A percentile compares a stretch with the other conserved stretches of the same genome.
Evolutionary conservation across 2,888 invertebrate genomes (phyloP).

Genomic region (Hypolimnas misippus): DNA sequence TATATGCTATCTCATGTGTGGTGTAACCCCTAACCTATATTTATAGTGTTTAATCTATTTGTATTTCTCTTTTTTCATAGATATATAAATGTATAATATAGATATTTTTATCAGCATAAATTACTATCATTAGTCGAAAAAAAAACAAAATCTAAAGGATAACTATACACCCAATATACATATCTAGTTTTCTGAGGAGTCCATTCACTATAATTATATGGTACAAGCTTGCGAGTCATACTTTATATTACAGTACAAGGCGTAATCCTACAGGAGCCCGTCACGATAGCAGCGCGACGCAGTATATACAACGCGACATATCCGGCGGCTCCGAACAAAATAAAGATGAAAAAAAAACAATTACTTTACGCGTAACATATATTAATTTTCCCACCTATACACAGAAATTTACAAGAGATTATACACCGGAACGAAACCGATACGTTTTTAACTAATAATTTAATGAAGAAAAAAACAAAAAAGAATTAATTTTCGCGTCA

Average conservation of each 20-base stretch:
- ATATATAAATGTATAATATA: conserved; percentile 77
- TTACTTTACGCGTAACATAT: conserved; percentile 74
- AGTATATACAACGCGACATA: conserved; percentile 61
- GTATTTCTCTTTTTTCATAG: conserved; percentile 76
- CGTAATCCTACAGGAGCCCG: conserved; percentile 63
- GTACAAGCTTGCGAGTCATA: conserved; percentile 73
- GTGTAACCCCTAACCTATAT: conserved; percentile 81
- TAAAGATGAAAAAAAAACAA: conserved; percentile 65
- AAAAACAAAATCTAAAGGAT: conserved; percentile 74
- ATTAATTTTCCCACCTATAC: conserved; percentile 82
- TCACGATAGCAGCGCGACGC: conserved; percentile 51
- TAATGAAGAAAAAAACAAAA: conserved; percentile 58
- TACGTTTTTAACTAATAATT: conserved; percentile 63
- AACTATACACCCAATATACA: conserved; percentile 84
- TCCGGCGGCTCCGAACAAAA: conserved; percentile 51
- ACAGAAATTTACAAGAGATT: conserved; percentile 81
- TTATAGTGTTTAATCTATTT: conserved; percentile 82
- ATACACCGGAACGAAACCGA: conserved; percentile 68
- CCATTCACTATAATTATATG: conserved; percentile 72
- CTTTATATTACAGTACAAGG: conserved; percentile 75
- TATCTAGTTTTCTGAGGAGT: conserved; percentile 67
- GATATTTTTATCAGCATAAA: conserved; percentile 80
- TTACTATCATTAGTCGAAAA: conserved; percentile 81
- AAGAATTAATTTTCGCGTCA: conserved; percentile 19
- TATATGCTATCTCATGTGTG: conserved; percentile 78